Conservation (phyloP, 2,797 vertebrate species). For the Cryptoblepharus egeriae region DNA sequence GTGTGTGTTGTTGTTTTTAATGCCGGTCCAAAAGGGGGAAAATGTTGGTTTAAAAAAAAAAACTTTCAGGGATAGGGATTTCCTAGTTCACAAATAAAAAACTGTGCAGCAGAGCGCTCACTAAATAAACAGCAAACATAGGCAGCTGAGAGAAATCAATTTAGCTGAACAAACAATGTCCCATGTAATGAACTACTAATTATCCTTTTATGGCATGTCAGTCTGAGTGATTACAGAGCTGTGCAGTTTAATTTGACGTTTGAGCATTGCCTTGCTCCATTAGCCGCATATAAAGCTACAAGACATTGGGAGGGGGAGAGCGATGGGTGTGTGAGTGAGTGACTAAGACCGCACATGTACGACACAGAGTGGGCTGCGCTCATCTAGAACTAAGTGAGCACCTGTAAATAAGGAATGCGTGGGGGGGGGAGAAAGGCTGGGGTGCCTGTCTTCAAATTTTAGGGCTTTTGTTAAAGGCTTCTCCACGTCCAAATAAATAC, state of each 20-base stretch:
- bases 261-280: constrained; percentile 86
- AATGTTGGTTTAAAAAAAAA: constrained; percentile 59
- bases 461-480: neutral
- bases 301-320: constrained; percentile 72
- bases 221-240: constrained; percentile 84
- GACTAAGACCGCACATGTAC: neutral
- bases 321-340: constrained; percentile 1
- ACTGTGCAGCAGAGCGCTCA: constrained; percentile 80
- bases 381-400: constrained; percentile 74
- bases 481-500: constrained; percentile 37
- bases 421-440: neutral
- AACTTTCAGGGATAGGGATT: constrained; percentile 81
- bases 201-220: constrained; percentile 91
- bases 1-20: neutral
- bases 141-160: constrained; percentile 90
- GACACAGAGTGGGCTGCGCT: constrained; percentile 47
- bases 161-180: constrained; percentile 91
- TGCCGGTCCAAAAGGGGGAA: constrained; percentile 60
- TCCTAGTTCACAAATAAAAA: constrained; percentile 82
- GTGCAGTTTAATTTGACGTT: constrained; percentile 84
- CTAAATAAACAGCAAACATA: constrained; percentile 86
- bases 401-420: constrained; percentile 67
- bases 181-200: constrained; percentile 91
- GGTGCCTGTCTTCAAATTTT: constrained; percentile 23
- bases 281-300: constrained; percentile 84